These are phyloP conservation scores for Embidobia sp. DNA, from an alignment of 2,888 invertebrate genomes.

Conservation along the genomic window DNA sequence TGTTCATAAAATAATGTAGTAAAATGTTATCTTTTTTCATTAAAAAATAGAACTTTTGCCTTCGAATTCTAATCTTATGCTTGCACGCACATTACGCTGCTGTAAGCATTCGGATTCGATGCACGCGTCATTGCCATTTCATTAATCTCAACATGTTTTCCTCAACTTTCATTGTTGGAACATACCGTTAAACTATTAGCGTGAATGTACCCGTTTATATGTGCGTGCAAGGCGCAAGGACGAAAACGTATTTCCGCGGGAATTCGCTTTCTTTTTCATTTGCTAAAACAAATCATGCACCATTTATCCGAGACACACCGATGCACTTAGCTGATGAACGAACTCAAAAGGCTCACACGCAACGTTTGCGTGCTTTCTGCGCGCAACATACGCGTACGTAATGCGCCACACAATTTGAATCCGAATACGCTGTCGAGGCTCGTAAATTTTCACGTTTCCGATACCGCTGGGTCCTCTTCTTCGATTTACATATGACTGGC, in stretches of 20 bases:
- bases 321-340: conserved; percentile 80
- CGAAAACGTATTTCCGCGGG: conserved; percentile 70
- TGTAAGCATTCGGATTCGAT: too few species aligned
- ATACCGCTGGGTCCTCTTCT: conserved; percentile 60
- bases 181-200: conserved; percentile 55
- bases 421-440: conserved; percentile 68
- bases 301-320: conserved; percentile 73
- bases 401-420: conserved; percentile 66
- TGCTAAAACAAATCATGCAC: conserved; percentile 78
- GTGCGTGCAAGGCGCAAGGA: conserved; percentile 48
- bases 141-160: conserved; percentile 39
- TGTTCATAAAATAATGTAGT: too few species aligned
- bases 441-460: conserved; percentile 66
- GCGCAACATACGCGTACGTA: conserved; percentile 60
- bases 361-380: conserved; percentile 68
- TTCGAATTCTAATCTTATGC: too few species aligned
- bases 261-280: conserved; percentile 75
- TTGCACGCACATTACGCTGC: too few species aligned
- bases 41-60: too few species aligned
- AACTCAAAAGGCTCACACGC: conserved; percentile 71
- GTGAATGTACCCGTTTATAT: conserved; percentile 35
- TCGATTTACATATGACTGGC: conserved; percentile 60
- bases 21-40: too few species aligned
- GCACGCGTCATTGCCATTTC: conserved; percentile 42
- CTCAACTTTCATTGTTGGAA: conserved; percentile 26